Evolutionary conservation across 2,797 vertebrate genomes (phyloP), one percentile per base, ranked within the genome.

Genomic region (Thunnus albacares): DNA sequence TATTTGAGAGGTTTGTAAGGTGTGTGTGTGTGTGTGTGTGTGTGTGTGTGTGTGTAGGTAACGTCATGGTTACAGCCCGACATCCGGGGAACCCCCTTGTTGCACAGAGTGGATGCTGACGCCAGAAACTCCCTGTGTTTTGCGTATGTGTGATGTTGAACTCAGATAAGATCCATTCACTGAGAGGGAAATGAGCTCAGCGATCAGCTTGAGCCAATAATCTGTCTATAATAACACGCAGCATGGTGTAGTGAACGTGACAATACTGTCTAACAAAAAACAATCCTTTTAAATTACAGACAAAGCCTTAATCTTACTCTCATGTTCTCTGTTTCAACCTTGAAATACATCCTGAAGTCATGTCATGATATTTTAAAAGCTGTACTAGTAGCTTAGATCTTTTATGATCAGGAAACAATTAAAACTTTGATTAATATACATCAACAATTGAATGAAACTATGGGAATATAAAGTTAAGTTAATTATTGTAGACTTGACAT

Each of bases 111-210:
- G 68, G 49, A 65, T 76, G 87, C 89, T 92, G 90, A 91, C 88
- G 77, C 71, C 56, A 26, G 18, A 62, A 88, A 84, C 53, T 56
- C 20, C 7, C 26, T 53, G 63, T 59, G 69, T 75, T 38, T 24
- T 78, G 77, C 53, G 9, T 64, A 43, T 70, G 80, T 78, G 77
- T 24, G 77, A 63, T 38, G 73, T 33, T 81, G 81, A 78, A 58
- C 74, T 61, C 47, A 70, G 90, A 92, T 93, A 81, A 89, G 71
- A 62, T 77, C 84, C 83, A 66, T 91, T 92, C 87, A 91, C 71
- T 2, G 52, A 64, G 56, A 66, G 84, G 92, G 91, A 93, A 88
- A 75, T 92, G 90, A 93, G 88, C 93, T 92, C 91, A 91, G 86
- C 87, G 15, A 51, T 77, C 77, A 79, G 86, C 88, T 75, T 89